Conservation (phyloP, 2,797 vertebrate species). For the Knipowitschia caucasica region DNA sequence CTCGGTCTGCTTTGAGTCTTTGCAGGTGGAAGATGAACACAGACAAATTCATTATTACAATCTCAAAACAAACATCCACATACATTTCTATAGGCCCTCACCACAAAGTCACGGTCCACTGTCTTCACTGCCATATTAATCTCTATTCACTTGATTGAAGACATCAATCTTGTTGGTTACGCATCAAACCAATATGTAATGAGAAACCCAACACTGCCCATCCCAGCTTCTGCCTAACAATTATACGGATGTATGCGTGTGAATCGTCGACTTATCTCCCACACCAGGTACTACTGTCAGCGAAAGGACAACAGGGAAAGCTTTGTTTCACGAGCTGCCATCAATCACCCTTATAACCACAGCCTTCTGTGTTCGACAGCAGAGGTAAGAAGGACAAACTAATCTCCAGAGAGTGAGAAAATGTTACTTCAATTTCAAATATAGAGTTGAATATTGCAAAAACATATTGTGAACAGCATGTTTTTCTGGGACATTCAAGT, state of each 20-base stretch:
- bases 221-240: conserved; percentile 10
- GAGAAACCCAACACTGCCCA: not conserved
- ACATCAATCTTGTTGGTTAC: not conserved
- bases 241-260: conserved; percentile 18
- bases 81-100: not conserved
- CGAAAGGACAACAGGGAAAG: conserved; percentile 24
- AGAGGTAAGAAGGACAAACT: conserved; percentile 44
- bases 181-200: conserved; percentile 3
- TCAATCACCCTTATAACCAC: conserved; percentile 49
- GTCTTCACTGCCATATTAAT: not conserved
- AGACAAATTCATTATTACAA: not conserved
- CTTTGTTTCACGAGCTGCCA: conserved; percentile 42
- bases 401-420: conserved; percentile 23
- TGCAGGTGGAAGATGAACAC: not conserved
- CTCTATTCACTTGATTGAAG: not conserved
- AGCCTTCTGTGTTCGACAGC: conserved; percentile 42
- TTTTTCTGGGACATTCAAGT: no score
- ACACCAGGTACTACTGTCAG: conserved; percentile 8
- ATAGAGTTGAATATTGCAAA: not conserved
- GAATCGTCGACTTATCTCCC: conserved; percentile 15
- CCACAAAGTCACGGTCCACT: not conserved
- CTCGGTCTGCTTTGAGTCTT: no score
- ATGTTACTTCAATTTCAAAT: not conserved
- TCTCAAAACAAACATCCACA: not conserved
- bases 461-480: not conserved